Conservation (phyloP, 2,797 vertebrate species). For the Geotrypetes seraphini region DNA sequence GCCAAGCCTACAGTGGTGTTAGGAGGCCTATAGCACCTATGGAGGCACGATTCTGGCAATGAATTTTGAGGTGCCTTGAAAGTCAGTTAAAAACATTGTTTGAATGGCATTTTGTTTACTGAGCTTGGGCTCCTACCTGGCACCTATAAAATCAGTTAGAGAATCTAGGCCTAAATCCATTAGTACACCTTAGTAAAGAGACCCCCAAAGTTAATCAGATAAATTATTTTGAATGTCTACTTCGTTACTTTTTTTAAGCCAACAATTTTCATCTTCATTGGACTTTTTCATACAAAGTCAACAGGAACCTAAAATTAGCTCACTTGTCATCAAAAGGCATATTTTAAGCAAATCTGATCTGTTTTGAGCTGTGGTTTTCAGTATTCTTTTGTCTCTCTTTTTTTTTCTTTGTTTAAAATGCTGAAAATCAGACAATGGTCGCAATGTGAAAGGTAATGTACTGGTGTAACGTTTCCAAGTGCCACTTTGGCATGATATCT, state of each 20-base stretch:
- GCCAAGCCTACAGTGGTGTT: too few species aligned
- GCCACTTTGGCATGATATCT: slow-evolving; percentile 49
- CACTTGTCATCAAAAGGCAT: background rate
- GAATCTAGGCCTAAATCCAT: too few species aligned
- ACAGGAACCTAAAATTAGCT: background rate
- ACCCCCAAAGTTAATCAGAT: too few species aligned
- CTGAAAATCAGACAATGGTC: slow-evolving; percentile 86
- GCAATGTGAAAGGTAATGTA: slow-evolving; percentile 90
- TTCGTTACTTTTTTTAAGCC: background rate
- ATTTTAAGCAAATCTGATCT: slow-evolving; percentile 12
- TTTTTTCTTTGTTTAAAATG: slow-evolving; percentile 43
- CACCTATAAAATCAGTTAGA: too few species aligned
- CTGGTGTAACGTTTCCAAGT: slow-evolving; percentile 20
- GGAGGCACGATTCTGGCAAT: too few species aligned
- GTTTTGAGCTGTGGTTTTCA: slow-evolving; percentile 42
- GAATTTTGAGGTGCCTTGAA: too few species aligned
- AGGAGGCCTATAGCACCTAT: too few species aligned
- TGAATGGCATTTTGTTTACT: too few species aligned
- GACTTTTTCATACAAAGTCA: background rate
- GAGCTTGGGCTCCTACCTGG: too few species aligned
- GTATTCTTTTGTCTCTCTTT: slow-evolving; percentile 45
- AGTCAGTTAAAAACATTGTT: too few species aligned
- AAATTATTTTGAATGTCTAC: too few species aligned
- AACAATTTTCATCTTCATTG: background rate
- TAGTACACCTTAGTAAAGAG: too few species aligned